phyloP scores from a whole-genome alignment of 2,888 invertebrate genomes.

The Drosophila acutilabella region DNA sequence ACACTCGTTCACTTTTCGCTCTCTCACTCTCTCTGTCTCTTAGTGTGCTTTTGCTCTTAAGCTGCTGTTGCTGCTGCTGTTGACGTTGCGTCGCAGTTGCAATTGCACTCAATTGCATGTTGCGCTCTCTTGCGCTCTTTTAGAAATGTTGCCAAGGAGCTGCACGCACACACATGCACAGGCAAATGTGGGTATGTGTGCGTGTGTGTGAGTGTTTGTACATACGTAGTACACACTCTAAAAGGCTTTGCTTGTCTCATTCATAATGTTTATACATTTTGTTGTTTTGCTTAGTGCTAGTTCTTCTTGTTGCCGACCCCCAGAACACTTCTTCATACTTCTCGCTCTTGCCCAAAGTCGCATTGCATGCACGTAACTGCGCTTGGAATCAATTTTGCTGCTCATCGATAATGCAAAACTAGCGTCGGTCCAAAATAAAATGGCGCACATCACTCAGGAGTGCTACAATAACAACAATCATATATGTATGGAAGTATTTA shows the following conservation, averaged over 20 bases:
- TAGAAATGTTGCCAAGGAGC: conserved; percentile 61
- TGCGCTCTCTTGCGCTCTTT: conserved; percentile 33
- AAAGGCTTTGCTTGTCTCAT: conserved; percentile 62
- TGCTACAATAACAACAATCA: conserved; percentile 3
- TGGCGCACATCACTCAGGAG: conserved; percentile 67
- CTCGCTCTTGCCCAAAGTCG: not conserved
- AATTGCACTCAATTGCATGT: conserved; percentile 56
- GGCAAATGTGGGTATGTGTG: not conserved
- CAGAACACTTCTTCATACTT: not conserved
- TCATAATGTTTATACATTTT: conserved; percentile 55
- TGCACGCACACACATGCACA: conserved; percentile 28
- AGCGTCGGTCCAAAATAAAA: conserved; percentile 59
- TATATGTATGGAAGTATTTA: not conserved
- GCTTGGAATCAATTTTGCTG: conserved; percentile 73
- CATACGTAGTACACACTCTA: conserved; percentile 27
- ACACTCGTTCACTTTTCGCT: conserved; percentile 7
- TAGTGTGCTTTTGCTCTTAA: conserved; percentile 40
- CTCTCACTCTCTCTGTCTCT: not conserved
- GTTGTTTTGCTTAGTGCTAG: conserved; percentile 4
- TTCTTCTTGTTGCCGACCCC: not conserved
- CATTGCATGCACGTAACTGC: conserved; percentile 74
- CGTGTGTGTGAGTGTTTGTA: not conserved
- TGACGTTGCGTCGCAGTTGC: conserved; percentile 10
- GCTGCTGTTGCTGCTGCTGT: conserved; percentile 1
- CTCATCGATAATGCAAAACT: conserved; percentile 77